Percentiles rank a stretch among this genome's conserved stretches.
Conservation (phyloP, 2,113 vertebrate species). For the Rhizomys pruinosus region DNA sequence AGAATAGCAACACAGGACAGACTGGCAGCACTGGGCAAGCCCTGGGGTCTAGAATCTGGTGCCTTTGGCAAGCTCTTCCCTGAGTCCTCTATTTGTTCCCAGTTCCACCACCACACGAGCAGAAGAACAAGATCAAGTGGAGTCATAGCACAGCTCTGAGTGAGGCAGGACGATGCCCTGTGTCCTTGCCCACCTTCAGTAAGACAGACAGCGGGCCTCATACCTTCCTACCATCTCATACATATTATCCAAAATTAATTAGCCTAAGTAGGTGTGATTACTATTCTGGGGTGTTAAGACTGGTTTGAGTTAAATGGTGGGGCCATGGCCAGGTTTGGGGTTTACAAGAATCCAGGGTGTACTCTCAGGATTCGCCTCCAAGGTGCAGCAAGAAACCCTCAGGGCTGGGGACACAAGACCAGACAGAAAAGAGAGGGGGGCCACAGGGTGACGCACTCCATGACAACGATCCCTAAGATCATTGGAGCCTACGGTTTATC, state of each 20-base stretch:
- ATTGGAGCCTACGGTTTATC: too few relatives aligned
- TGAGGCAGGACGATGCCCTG: accelerated
- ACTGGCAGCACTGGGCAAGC: neutral
- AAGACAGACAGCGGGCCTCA: neutral
- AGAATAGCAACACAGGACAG: neutral
- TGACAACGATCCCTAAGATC: neutral
- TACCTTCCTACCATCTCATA: neutral
- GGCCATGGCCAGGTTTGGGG: neutral
- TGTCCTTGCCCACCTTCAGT: neutral
- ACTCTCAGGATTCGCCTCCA: neutral
- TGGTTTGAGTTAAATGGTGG: accelerated
- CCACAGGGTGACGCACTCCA: accelerated
- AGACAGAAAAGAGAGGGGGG: neutral
- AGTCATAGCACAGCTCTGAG: neutral
- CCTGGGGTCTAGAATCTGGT: neutral
- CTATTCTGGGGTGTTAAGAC: neutral
- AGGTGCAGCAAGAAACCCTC: neutral
- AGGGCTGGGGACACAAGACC: neutral
- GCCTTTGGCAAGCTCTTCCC: neutral
- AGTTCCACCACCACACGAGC: neutral
- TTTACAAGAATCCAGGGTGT: neutral
- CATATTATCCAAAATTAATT: neutral
- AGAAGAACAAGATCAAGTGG: neutral
- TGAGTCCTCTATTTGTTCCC: accelerated
- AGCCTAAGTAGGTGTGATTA: neutral